Percentiles rank a stretch among this genome's conserved stretches.
Evolutionary conservation across 2,888 invertebrate genomes (phyloP).

Genomic region (Protophormia terraenovae): DNA sequence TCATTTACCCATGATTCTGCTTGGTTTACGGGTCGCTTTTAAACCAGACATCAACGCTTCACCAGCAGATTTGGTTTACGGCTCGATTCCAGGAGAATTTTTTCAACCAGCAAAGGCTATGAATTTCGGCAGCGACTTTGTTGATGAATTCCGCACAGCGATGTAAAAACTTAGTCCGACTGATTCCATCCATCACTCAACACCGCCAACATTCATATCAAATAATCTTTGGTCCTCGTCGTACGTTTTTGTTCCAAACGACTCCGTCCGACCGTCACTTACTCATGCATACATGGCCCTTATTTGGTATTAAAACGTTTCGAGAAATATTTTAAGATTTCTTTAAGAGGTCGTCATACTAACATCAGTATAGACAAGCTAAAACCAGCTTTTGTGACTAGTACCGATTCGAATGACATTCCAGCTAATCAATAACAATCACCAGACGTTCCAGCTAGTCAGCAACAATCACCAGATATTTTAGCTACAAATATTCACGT

Average conservation of each 20-base stretch:
- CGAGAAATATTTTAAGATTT: constrained; percentile 34
- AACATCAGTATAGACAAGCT: constrained; percentile 39
- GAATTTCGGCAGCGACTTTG: background rate
- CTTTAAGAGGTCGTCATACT: background rate
- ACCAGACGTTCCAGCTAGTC: background rate
- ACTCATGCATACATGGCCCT: constrained; percentile 54
- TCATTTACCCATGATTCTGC: constrained; percentile 22
- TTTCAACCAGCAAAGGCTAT: background rate
- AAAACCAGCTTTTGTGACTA: constrained; percentile 25
- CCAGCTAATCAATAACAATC: background rate
- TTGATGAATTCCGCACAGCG: background rate
- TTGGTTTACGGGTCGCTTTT: constrained; percentile 18
- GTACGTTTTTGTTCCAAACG: constrained; percentile 55
- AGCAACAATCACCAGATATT: background rate
- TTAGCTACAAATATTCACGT: background rate
- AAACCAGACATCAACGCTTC: constrained; percentile 26
- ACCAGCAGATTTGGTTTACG: constrained; percentile 32
- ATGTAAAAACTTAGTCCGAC: constrained; percentile 20
- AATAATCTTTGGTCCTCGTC: background rate
- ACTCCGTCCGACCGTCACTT: constrained; percentile 30
- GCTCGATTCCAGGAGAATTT: constrained; percentile 37
- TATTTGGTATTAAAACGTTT: constrained; percentile 17
- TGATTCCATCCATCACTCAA: constrained; percentile 15
- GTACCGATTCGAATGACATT: background rate
- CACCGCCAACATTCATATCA: background rate